phyloP scores from a whole-genome alignment of 1,140 invertebrate species.

The Caligus rogercresseyi region DNA sequence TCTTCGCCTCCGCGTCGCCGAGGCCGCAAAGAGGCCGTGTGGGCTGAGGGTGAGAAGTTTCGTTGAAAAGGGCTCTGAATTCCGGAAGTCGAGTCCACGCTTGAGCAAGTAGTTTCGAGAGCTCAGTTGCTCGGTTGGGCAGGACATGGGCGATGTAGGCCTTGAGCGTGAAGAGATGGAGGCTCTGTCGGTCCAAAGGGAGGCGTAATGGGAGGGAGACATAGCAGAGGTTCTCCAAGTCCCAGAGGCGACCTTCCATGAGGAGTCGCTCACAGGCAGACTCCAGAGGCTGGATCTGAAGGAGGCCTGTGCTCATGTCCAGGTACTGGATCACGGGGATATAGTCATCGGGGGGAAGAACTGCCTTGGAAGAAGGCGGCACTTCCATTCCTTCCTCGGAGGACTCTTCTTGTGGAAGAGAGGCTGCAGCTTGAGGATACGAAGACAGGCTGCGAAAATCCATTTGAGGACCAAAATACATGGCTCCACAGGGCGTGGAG shows the following conservation, averaged over 20 bases:
- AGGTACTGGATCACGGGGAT: background rate
- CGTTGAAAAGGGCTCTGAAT: background rate
- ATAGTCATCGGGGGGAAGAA: background rate
- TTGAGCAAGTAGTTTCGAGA: background rate
- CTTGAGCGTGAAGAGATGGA: slow-evolving; percentile 5
- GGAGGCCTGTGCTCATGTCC: background rate
- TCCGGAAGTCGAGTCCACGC: background rate
- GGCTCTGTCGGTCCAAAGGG: background rate
- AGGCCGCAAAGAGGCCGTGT: too few relatives aligned
- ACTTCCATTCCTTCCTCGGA: too few relatives aligned
- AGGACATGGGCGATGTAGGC: background rate
- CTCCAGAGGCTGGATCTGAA: background rate
- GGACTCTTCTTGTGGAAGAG: too few relatives aligned
- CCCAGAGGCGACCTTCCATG: background rate
- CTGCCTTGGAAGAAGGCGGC: too few relatives aligned
- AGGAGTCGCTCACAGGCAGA: slow-evolving; percentile 1
- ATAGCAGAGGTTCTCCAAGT: slow-evolving; percentile 8
- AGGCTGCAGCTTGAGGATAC: too few relatives aligned
- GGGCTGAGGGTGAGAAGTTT: too few relatives aligned
- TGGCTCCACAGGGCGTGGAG: background rate
- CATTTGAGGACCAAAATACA: background rate
- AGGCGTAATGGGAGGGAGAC: background rate
- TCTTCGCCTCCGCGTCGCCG: too few relatives aligned
- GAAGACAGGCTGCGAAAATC: too few relatives aligned
- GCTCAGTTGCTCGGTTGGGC: background rate